Percentiles rank a stretch among this genome's conserved stretches.
These are phyloP conservation scores for Amphiura filiformis DNA, from an alignment of 35 echinoderm and acorn worm genomes.

Conservation along the genomic window DNA sequence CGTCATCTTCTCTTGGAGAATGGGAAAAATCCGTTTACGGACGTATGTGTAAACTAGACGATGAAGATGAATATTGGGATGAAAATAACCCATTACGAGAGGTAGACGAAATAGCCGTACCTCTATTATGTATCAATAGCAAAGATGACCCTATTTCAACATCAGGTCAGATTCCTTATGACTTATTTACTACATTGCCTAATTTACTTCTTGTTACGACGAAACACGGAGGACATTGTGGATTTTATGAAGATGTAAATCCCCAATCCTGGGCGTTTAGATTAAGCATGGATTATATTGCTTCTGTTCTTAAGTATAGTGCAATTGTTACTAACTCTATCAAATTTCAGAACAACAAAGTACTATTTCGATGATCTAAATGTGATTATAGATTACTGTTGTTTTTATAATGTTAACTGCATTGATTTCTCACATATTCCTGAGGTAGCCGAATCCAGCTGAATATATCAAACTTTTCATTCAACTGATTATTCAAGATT, in stretches of 20 bases:
- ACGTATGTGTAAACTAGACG: constrained; percentile 32
- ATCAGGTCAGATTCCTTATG: constrained; percentile 62
- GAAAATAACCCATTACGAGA: constrained; percentile 84
- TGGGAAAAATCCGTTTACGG: constrained; percentile 41
- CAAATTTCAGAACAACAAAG: background rate
- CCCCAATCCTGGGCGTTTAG: constrained; percentile 47
- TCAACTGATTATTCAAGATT: too few relatives aligned
- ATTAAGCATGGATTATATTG: constrained; percentile 48
- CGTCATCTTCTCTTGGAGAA: constrained; percentile 33
- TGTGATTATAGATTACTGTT: too few relatives aligned
- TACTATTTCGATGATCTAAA: too few relatives aligned
- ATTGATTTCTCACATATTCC: too few relatives aligned
- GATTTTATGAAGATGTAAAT: constrained; percentile 25
- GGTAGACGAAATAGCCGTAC: constrained; percentile 86
- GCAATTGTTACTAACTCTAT: background rate
- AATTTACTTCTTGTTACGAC: constrained; percentile 78
- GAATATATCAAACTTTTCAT: too few relatives aligned
- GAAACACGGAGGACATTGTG: constrained; percentile 68
- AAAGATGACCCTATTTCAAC: constrained; percentile 76
- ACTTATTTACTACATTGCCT: constrained; percentile 82
- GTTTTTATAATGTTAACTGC: too few relatives aligned
- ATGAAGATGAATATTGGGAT: constrained; percentile 78
- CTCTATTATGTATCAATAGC: constrained; percentile 84
- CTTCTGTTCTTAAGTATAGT: constrained; percentile 35
- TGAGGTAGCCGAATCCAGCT: too few relatives aligned